Evolutionary conservation across 2,888 invertebrate genomes (phyloP).

Genomic region (Polydrusus pterygomalis): DNA sequence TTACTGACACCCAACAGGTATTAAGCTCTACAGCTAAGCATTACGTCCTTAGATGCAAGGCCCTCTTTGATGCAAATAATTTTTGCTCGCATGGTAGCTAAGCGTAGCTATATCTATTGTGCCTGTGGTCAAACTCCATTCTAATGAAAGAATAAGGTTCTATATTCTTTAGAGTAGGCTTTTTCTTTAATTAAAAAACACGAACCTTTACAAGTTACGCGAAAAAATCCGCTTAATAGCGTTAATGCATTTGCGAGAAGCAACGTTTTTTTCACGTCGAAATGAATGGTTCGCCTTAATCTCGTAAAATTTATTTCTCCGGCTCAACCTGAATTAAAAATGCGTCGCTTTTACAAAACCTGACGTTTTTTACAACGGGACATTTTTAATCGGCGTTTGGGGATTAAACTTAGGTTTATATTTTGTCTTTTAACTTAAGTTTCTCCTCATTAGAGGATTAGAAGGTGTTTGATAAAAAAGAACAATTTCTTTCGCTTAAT

Average conservation of each 20-base stretch:
- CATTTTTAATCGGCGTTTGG: constrained; percentile 28
- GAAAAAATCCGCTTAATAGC: constrained; percentile 16
- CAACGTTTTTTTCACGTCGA: constrained; percentile 6
- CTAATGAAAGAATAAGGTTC: neutral
- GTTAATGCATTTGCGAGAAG: constrained; percentile 25
- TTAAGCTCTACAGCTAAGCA: too few relatives aligned
- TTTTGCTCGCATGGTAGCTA: too few relatives aligned
- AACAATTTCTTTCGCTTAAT: constrained; percentile 19
- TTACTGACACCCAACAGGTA: too few relatives aligned
- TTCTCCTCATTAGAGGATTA: constrained; percentile 25
- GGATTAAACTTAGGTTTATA: constrained; percentile 17
- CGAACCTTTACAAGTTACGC: constrained; percentile 12
- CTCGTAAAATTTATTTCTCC: constrained; percentile 39
- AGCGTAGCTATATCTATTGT: too few relatives aligned
- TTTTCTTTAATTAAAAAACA: constrained; percentile 22
- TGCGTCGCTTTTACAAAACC: constrained; percentile 22
- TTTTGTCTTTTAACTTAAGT: constrained; percentile 21
- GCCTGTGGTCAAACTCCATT: neutral
- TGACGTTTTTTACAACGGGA: constrained; percentile 20
- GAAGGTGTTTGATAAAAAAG: constrained; percentile 12
- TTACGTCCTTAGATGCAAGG: too few relatives aligned
- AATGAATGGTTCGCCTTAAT: constrained; percentile 35
- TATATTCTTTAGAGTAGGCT: neutral
- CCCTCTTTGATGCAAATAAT: too few relatives aligned
- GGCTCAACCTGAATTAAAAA: constrained; percentile 33